These are phyloP conservation scores for Eulithis prunata DNA, from an alignment of 2,888 invertebrate species.

Conservation along the genomic window DNA sequence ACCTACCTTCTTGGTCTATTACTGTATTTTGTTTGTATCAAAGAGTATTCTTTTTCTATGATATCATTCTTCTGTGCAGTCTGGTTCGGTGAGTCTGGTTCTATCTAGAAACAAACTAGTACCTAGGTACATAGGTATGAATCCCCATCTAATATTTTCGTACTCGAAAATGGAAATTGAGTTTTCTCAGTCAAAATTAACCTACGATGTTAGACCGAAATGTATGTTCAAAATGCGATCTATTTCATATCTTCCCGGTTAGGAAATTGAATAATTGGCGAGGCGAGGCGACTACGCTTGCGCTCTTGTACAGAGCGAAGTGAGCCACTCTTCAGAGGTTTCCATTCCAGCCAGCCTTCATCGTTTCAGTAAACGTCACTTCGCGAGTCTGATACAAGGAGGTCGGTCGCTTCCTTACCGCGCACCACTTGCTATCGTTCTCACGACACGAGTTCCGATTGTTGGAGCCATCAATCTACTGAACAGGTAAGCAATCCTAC, in stretches of 20 bases:
- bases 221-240: neutral
- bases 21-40: too few relatives aligned
- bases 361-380: conserved; percentile 35
- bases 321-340: conserved; percentile 52
- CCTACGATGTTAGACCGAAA: too few relatives aligned
- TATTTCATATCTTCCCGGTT: conserved; percentile 54
- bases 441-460: conserved; percentile 20
- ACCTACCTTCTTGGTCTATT: too few relatives aligned
- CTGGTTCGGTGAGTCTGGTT: too few relatives aligned
- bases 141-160: too few relatives aligned
- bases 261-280: conserved; percentile 65
- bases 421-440: conserved; percentile 4
- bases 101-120: too few relatives aligned
- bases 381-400: conserved; percentile 40
- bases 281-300: conserved; percentile 60
- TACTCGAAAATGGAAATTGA: too few relatives aligned
- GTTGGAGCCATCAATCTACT: conserved; percentile 15
- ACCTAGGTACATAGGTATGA: too few relatives aligned
- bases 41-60: too few relatives aligned
- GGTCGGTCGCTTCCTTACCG: conserved; percentile 14
- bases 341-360: conserved; percentile 33
- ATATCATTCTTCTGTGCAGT: too few relatives aligned
- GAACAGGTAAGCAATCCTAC: conserved; percentile 30
- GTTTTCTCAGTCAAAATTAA: too few relatives aligned
- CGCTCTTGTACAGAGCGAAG: conserved; percentile 63